Evolutionary conservation across 2,797 vertebrate species (phyloP), one percentile per base, ranked within the genome.

Genomic region (Alauda arvensis): DNA sequence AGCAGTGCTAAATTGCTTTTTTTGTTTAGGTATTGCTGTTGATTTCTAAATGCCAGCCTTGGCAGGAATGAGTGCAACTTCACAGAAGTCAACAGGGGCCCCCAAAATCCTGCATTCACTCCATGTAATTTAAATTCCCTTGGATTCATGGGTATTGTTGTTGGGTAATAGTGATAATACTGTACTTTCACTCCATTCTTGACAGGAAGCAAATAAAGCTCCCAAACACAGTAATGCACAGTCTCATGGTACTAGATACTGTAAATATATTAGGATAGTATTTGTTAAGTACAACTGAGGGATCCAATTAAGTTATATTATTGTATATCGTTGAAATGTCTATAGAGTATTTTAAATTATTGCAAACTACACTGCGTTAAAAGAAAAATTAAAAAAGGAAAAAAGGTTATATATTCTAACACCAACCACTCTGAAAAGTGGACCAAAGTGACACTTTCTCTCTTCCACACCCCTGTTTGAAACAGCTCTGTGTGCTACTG

Each of bases 291-390:
- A 94, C 93, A 93, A 52, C 34, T 92, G 89, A 93, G 94, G 94
- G 91, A 93, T 92, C 96, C 95, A 94, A 95, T 96, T 97, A 97
- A 97, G 96, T 97, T 97, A 97, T 97, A 93, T 96, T 96, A 95
- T 97, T 96, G 95, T 96, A 96, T 96, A 96, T 94, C 85, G 37
- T 96, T 88, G 68, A 96, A 95, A 96, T 96, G 96, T 96, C 95
- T 97, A 96, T 97, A 94, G 87, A 97, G 90, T 96, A 96, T 96
- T 95, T 97, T 97, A 97, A 97, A 95, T 97, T 97, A 97, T 97
- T 97, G 94, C 85, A 80, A 96, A 93, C 93, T 94, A 97, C 96
- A 96, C 96, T 96, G 96, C 87, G 4, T 93, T 94, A 77, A n/a
- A 91, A 76, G 60, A 76, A 74, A 91, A 91, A 72, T 3, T 92